Base-by-base conservation (phyloP, 1,140 invertebrate species). In the Microplitis demolitor region DNA sequence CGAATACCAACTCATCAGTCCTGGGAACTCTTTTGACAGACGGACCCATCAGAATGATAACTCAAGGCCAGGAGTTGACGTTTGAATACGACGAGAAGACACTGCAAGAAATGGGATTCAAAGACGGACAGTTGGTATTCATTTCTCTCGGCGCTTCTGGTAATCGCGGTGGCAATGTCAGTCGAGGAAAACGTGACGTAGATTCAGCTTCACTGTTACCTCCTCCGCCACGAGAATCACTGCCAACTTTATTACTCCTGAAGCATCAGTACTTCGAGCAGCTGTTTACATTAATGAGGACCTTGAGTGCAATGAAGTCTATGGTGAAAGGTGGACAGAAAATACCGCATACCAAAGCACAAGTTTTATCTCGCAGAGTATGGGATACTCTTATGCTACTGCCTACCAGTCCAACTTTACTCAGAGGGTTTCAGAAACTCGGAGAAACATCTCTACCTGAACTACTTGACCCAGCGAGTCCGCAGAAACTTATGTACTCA, bases 401-500 rank as follows among this genome's bases (percentile, higher is more conserved):
- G 16, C 96, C 97, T 0, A 96, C 97, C 0, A 97, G 93, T 87
- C 94, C 95, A 0, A 93, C 92, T 1, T 89, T 97, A 34, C 83
- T 97, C 9, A 90, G 94, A 85, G 93, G 93, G 4, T 97, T 98
- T 77, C 93, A 94, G 79, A 91, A 92, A 74, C 87, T 95, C 0
- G 89, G 86, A 3, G 90, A 90, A 77, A 88, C 88, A 76, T 83
- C 91, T 73, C 85, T 96, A 74, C 89, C 91, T 31, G 91, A 93
- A 76, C 83, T 97, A 0, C 87, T 98, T 0, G 93, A 97, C 87
- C 94, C 95, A 0, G 91, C 91, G 2, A 96, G 94, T 84, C 93
- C 96, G 1, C 96, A 98, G 83, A 97, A 97, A 82, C 89, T 98
- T 56, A 97, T 98, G 94, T 98, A 98, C 83, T 96, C 95, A 0